phyloP scores from a whole-genome alignment of 1,140 invertebrate species.

The Camponotus floridanus region DNA sequence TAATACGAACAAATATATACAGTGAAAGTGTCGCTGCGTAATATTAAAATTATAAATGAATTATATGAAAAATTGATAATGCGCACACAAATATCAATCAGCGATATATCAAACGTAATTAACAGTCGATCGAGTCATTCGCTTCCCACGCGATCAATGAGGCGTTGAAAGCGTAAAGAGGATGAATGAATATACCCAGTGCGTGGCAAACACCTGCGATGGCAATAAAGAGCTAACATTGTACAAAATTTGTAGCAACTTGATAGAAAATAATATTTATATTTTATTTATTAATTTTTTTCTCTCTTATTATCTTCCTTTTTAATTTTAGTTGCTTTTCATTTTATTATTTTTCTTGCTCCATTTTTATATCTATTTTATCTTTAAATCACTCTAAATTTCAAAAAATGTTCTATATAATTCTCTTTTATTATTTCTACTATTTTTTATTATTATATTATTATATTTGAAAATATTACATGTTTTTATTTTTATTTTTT shows the following conservation, averaged over 20 bases:
- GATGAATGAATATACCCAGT: background rate
- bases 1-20: background rate
- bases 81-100: background rate
- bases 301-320: background rate
- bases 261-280: background rate
- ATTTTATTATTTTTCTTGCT: background rate
- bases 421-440: background rate
- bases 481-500: background rate
- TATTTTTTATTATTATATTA: background rate
- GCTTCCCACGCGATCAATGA: constrained; percentile 18
- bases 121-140: background rate
- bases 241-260: background rate
- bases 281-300: background rate
- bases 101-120: constrained; percentile 9
- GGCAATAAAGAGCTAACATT: background rate
- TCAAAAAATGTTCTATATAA: background rate
- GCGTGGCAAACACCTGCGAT: background rate
- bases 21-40: background rate
- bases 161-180: background rate
- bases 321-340: background rate
- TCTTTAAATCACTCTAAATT: background rate
- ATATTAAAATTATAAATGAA: background rate
- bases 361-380: background rate
- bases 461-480: background rate
- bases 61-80: background rate